Evolutionary conservation across 1,140 invertebrate species (phyloP), one percentile per base, ranked within the genome.

Genomic region (Neodiprion lecontei): DNA sequence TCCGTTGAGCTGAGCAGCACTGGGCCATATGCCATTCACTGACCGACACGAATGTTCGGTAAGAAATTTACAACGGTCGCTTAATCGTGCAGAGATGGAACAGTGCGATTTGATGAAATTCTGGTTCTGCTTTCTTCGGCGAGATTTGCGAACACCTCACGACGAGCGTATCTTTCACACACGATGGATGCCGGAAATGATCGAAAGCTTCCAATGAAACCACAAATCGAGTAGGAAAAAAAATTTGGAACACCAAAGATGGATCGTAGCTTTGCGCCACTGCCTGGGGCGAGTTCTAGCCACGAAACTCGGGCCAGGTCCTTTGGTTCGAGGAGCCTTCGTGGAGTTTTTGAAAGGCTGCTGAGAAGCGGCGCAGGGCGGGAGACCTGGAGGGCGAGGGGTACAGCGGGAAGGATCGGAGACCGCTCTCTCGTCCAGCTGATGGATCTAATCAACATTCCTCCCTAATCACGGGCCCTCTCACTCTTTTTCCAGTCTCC

Each of bases 391-490:
- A 21, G 21, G 7, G 40, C 61, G 61, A 65, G 12, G 10, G n/a
- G 70, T 17, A 48, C 23, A 40, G 70, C 28, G 48, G 47, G 70
- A 65, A 75, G 75, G 78, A 67, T 72, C 82, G 49, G 71, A 9
- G 53, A 9, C 53, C 53, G 53, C 9, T 61, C 77, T 77, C 78
- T 81, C 75, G 74, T 78, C 82, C 81, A 84, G 83, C 85, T 87
- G 85, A 88, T 87, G 86, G 83, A 88, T 87, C 87, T 88, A 88
- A 88, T 88, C 83, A 81, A 80, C 82, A 80, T 83, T 84, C 81
- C 81, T 81, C 80, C 80, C 84, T 86, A 85, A 86, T 84, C 83
- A 80, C 80, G 76, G 80, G 78, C 71, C 48, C 66, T 61, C 47
- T 76, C 72, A 76, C 48, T 61, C 53, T 73, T 21, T 77, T 12